A percentile compares a stretch with the other conserved stretches of the same genome.
These are phyloP conservation scores for Siniperca undulata DNA, from an alignment of 2,797 vertebrate genomes.

Conservation along the genomic window DNA sequence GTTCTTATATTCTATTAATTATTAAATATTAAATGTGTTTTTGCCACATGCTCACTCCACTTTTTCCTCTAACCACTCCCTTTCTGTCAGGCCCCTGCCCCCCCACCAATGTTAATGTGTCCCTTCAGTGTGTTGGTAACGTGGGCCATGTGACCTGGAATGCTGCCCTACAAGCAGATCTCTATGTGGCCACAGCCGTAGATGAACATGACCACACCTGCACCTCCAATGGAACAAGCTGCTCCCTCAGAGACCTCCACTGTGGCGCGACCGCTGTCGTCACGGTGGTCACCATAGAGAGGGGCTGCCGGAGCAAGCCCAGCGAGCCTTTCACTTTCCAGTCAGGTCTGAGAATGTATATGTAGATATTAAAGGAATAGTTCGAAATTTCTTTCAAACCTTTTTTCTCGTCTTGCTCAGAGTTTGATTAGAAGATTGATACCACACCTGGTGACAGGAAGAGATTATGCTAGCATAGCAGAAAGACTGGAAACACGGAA, in stretches of 20 bases:
- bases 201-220: conserved; percentile 68
- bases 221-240: conserved; percentile 69
- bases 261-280: conserved; percentile 76
- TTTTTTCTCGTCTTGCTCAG: not conserved
- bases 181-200: conserved; percentile 65
- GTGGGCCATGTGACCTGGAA: conserved; percentile 80
- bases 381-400: not conserved
- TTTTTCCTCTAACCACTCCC: not conserved
- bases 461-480: not conserved
- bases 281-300: conserved; percentile 76
- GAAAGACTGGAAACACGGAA: not conserved
- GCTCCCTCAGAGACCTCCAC: conserved; percentile 76
- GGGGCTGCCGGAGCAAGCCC: conserved; percentile 81
- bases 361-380: not conserved
- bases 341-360: conserved; percentile 75
- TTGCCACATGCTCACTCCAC: not conserved
- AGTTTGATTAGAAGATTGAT: not conserved
- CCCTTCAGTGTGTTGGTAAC: conserved; percentile 77
- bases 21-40: not conserved
- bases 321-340: conserved; percentile 71
- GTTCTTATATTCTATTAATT: not conserved
- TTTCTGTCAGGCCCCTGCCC: conserved; percentile 81
- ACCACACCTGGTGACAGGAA: not conserved
- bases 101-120: conserved; percentile 68
- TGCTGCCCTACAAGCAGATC: conserved; percentile 61